These are phyloP conservation scores for Enoplolaimus lenunculus DNA, from an alignment of 2,888 invertebrate species.

Conservation along the genomic window DNA sequence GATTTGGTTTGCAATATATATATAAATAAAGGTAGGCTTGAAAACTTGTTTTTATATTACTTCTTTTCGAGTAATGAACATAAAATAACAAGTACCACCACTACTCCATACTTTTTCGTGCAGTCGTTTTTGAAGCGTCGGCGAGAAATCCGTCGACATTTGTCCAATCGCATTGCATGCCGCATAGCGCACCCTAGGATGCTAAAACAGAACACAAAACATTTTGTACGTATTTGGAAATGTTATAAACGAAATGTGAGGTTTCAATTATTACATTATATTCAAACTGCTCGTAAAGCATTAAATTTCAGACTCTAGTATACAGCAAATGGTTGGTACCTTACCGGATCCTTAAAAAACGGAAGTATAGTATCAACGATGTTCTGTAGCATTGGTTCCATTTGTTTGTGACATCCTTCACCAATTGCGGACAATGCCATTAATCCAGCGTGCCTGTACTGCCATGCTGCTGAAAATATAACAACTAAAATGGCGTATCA, in stretches of 20 bases:
- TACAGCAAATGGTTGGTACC: no score
- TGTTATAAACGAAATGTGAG: no score
- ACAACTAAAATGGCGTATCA: no score
- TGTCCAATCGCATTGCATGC: slow-evolving; percentile 97
- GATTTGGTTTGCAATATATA: no score
- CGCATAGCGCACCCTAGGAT: slow-evolving; percentile 82
- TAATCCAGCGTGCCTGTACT: slow-evolving; percentile 70
- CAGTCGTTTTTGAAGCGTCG: slow-evolving; percentile 89
- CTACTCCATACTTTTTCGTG: slow-evolving; percentile 71
- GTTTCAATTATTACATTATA: no score
- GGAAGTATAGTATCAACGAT: slow-evolving; percentile 77
- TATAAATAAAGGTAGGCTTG: no score
- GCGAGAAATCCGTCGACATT: slow-evolving; percentile 96
- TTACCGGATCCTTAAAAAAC: slow-evolving; percentile 64
- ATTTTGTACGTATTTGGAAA: no score
- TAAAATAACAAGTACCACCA: no score
- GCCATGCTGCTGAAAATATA: slow-evolving; percentile 46
- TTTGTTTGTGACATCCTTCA: slow-evolving; percentile 95
- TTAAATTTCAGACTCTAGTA: no score
- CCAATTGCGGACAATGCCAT: slow-evolving; percentile 98
- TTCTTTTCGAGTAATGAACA: no score
- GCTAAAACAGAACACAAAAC: slow-evolving; percentile 52
- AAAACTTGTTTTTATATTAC: no score
- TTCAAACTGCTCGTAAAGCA: no score
- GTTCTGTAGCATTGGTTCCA: slow-evolving; percentile 83